These are phyloP conservation scores for Halcyon chelicuti DNA, from an alignment of 2,797 vertebrate species.

Conservation along the genomic window DNA sequence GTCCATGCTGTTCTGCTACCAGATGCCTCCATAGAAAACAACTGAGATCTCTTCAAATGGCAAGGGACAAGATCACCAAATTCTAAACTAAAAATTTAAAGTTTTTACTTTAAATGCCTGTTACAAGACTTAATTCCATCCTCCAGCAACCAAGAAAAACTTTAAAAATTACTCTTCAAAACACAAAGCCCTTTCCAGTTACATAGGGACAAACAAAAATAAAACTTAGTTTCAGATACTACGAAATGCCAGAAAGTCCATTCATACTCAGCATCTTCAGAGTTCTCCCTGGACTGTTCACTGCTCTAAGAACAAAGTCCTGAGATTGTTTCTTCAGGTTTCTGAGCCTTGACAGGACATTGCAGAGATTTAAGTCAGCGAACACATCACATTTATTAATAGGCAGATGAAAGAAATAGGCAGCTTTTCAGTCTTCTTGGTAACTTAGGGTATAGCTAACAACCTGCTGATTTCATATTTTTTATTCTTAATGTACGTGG, in stretches of 20 bases:
- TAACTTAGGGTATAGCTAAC: background rate
- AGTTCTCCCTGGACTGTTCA: background rate
- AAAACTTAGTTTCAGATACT: background rate
- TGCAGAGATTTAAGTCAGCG: background rate
- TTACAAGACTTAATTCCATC: background rate
- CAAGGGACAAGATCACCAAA: background rate
- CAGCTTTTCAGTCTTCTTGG: background rate
- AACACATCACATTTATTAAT: background rate
- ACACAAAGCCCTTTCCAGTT: background rate
- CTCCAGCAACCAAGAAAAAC: background rate
- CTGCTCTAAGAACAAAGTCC: background rate
- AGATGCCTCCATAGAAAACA: background rate
- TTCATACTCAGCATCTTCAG: background rate
- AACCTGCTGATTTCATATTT: background rate
- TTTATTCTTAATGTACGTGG: background rate
- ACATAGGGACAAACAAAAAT: background rate
- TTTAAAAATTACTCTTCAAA: background rate
- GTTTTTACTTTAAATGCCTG: background rate
- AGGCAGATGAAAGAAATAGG: background rate
- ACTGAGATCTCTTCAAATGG: background rate
- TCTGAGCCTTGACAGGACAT: background rate
- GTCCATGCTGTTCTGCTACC: background rate
- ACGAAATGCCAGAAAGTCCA: background rate
- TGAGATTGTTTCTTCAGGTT: background rate
- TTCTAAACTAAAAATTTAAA: constrained; percentile 9